Evolutionary conservation across 1,140 invertebrate genomes (phyloP), one percentile per base, ranked within the genome.

Genomic region (Psilanteris sp.): DNA sequence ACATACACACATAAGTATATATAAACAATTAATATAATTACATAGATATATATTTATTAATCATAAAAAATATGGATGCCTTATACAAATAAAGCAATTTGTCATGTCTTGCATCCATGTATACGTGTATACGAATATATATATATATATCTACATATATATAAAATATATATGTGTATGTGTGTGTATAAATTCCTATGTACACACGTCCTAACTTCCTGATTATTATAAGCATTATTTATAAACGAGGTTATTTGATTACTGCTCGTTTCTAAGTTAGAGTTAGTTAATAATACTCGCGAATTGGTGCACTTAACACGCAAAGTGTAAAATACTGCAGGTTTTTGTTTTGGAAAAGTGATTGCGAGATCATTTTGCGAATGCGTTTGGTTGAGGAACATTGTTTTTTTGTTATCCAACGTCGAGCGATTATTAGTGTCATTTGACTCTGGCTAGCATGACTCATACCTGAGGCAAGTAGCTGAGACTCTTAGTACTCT

Each of bases 401-500:
- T 34, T 32, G 46, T 14, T 50, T 34, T 43, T 27, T 67, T 57
- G 36, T 31, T 43, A n/a, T 59, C 54, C 44, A 36, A 41, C 54
- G 52, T 9, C 22, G 50, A 57, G 41, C 34, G 46, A 44, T 43
- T 20, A 20, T 20, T 59, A 59, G n/a, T 57, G 32, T 43, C 15
- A 70, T 52, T 50, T 73, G 48, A 54, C 43, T 80, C 79, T 80
- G 76, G 81, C 81, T 77, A 79, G 74, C 71, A 83, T 87, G 81
- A 88, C 75, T 74, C 86, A 90, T 92, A 95, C 94, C 93, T 96
- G 95, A 75, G 95, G 95, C 81, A 97, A 90, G 87, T 95, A 97
- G 72, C 94, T 95, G 76, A 97, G 92, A 87, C 95, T 96, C 86
- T 96, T 95, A 9, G 96, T 96, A 86, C 94, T 96, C 88, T 97